Evolutionary conservation across 2,888 invertebrate species (phyloP), one percentile per base, ranked within the genome.

Genomic region (Hylaea fasciaria): DNA sequence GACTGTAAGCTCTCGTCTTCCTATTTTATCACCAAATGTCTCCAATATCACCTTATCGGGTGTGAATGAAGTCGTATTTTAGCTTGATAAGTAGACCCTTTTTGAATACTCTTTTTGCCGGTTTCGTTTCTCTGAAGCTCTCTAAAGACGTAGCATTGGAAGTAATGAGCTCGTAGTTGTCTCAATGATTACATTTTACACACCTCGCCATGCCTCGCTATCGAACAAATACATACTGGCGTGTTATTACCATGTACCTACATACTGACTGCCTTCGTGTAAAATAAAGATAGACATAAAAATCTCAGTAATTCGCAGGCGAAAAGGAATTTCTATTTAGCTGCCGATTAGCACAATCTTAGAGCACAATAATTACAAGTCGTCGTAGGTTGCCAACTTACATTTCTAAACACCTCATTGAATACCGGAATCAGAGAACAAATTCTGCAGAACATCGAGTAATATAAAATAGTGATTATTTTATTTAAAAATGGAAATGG

Each of bases 151-250:
- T 47, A 43, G 39, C 43, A 44, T 45, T 47, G 35, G 29, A 62
- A 49, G 48, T 62, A 64, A 76, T 74, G 72, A 62, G 66, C 66
- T 72, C 72, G 68, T 82, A 80, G 71, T 71, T 76, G 80, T 82
- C 78, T 57, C 59, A 45, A 55, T 62, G 60, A 78, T 77, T 76
- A 73, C 77, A 76, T 74, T 81, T 85, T 82, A 83, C 80, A 72
- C 77, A 72, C 75, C 73, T 76, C 65, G 58, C 52, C 61, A 60
- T 64, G 61, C n/a, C 22, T 70, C 48, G 59, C 67, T 67, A 61
- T 51, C 55, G 65, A 70, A 73, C 74, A 72, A 78, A 77, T 73
- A 73, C n/a, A n/a, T 54, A 62, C 58, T 43, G 64, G 57, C 68
- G 63, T 64, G 64, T 74, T 74, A 76, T 73, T 74, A 68, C 65